These are phyloP conservation scores for Enteromius treurensis DNA, from an alignment of 2,797 vertebrate species.

Conservation along the genomic window DNA sequence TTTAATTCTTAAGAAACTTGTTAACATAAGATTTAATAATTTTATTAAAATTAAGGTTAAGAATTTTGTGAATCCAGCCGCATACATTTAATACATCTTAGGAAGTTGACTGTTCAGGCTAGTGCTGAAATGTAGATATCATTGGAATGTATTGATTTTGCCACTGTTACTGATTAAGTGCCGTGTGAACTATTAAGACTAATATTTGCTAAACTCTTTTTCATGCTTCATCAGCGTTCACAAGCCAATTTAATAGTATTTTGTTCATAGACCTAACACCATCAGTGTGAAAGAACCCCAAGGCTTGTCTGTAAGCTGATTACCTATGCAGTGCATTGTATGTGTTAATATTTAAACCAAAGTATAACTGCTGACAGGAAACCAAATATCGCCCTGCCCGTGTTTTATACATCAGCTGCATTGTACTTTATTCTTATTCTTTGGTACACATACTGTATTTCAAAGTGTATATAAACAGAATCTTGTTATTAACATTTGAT, in stretches of 20 bases:
- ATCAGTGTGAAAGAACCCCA: neutral
- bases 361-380: constrained; percentile 5
- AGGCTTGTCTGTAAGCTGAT: constrained; percentile 10
- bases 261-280: neutral
- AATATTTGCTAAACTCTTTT: constrained; percentile 4
- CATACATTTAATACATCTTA: neutral
- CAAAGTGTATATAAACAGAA: neutral
- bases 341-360: constrained; percentile 36
- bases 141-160: neutral
- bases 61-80: neutral
- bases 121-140: neutral
- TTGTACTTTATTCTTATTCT: neutral
- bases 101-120: constrained; percentile 1
- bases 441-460: neutral
- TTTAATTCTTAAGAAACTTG: too few species aligned
- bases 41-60: neutral
- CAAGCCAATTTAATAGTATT: neutral
- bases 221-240: neutral
- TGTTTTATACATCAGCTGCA: neutral
- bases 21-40: too few species aligned
- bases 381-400: neutral
- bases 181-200: too few species aligned
- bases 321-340: neutral
- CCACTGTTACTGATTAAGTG: constrained; percentile 19
- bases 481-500: neutral